phyloP scores from a whole-genome alignment of 2,113 vertebrate species.

The Brachypodius melanocephalos region DNA sequence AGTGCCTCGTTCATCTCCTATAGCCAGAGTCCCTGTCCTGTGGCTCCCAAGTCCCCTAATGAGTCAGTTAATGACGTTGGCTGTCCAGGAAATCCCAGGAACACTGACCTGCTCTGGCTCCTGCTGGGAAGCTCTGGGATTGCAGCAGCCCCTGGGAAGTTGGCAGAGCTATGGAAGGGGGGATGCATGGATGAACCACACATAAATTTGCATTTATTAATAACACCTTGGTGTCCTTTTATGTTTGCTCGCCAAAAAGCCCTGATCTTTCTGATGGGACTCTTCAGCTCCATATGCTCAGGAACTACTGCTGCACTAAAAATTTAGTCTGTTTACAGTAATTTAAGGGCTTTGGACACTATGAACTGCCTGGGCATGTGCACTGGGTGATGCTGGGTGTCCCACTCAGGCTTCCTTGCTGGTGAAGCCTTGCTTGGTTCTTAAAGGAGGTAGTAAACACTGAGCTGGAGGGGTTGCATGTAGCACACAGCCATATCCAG shows the following conservation, averaged over 20 bases:
- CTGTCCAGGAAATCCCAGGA: neutral
- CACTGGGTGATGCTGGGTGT: neutral
- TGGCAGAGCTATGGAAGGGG: neutral
- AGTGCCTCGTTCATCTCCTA: accelerated
- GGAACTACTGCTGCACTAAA: neutral
- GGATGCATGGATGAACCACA: neutral
- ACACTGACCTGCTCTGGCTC: accelerated
- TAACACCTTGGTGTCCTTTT: neutral
- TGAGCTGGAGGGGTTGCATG: neutral
- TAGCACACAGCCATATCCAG: neutral
- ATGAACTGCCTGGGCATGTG: neutral
- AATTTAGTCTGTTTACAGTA: neutral
- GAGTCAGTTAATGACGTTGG: accelerated
- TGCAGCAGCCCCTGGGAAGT: neutral
- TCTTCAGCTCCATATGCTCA: neutral
- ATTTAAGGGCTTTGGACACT: neutral
- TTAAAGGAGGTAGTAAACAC: neutral
- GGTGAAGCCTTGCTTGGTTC: neutral
- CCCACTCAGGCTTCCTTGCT: neutral
- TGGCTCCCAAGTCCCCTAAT: accelerated
- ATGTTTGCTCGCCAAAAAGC: neutral
- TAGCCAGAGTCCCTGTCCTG: neutral
- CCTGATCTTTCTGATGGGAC: neutral
- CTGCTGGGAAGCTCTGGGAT: neutral
- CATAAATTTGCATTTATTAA: neutral